Percentiles rank a stretch among this genome's conserved stretches.
Evolutionary conservation across 2,113 vertebrate genomes (phyloP).

Genomic region (Phaetusa simplex): DNA sequence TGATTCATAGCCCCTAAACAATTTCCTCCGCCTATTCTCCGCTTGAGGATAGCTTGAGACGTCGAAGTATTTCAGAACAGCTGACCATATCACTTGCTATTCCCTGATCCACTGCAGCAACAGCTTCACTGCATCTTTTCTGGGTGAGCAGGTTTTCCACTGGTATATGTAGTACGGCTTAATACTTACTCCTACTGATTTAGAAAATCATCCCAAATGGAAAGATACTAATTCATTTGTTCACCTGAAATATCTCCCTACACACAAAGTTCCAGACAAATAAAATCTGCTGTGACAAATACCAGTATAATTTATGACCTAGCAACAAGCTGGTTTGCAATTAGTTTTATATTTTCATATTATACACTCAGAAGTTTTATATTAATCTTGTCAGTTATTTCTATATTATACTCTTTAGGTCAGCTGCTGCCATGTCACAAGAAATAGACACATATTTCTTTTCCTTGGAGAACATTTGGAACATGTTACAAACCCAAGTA

Average conservation of each 20-base stretch:
- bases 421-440: background rate
- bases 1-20: background rate
- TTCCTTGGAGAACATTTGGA: background rate
- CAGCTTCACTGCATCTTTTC: background rate
- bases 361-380: background rate
- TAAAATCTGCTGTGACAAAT: background rate
- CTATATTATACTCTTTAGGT: background rate
- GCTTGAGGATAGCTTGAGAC: background rate
- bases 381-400: background rate
- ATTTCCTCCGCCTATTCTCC: background rate
- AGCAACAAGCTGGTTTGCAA: background rate
- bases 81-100: background rate
- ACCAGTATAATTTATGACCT: background rate
- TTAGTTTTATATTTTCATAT: background rate
- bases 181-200: background rate
- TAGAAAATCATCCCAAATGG: background rate
- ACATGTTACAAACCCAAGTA: background rate
- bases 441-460: background rate
- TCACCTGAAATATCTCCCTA: background rate
- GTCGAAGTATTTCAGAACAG: background rate
- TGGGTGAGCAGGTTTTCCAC: background rate
- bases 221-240: background rate
- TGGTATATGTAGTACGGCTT: background rate
- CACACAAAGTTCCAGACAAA: background rate
- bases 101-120: background rate